Evolutionary conservation across 2,113 vertebrate species (phyloP).

Genomic region (Microtus montanus): DNA sequence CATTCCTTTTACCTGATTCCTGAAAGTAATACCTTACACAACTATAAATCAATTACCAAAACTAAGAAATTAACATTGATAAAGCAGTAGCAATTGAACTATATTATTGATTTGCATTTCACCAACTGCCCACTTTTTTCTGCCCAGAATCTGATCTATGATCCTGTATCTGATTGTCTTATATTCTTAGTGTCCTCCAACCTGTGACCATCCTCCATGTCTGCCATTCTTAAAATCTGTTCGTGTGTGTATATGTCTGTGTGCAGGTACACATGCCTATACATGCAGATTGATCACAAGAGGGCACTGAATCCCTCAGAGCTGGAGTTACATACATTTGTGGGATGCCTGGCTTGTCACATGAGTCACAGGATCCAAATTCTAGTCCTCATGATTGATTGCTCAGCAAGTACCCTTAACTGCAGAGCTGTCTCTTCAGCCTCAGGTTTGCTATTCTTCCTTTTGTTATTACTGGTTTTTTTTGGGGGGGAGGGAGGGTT

Average conservation of each 20-base stretch:
- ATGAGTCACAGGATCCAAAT: neutral
- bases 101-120: neutral
- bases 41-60: conserved; percentile 29
- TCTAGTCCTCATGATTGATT: neutral
- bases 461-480: neutral
- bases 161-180: neutral
- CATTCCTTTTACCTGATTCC: neutral
- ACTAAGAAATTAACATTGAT: conserved; percentile 48
- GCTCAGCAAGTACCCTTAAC: neutral
- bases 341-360: neutral
- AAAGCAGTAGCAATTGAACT: conserved; percentile 19
- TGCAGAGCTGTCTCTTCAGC: neutral
- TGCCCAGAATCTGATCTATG: conserved; percentile 1
- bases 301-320: neutral
- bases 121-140: neutral
- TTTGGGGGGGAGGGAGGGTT: accelerated
- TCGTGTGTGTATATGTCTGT: no score
- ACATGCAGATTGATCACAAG: neutral
- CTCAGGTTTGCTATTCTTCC: neutral
- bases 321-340: neutral
- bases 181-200: conserved; percentile 23
- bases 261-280: neutral
- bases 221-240: conserved; percentile 5
- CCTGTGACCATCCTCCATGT: neutral
- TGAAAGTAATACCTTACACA: conserved; percentile 1